A percentile compares a stretch with the other conserved stretches of the same genome.
These are phyloP conservation scores for Hylaeus volcanicus DNA, from an alignment of 1,140 invertebrate genomes.

Conservation along the genomic window DNA sequence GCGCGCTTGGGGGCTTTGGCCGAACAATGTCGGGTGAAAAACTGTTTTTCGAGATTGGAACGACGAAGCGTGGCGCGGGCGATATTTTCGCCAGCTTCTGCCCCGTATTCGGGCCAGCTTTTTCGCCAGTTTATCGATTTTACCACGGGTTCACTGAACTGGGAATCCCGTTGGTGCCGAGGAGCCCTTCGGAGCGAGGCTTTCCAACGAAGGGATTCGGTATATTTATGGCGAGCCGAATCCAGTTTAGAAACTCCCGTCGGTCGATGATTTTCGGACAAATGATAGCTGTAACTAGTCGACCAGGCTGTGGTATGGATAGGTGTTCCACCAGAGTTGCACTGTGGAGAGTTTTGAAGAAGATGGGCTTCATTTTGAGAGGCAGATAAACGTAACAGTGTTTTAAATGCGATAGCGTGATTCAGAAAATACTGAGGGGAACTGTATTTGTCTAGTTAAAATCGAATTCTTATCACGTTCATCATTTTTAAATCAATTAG, in stretches of 20 bases:
- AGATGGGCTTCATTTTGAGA: background rate
- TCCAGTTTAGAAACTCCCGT: background rate
- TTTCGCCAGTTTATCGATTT: constrained; percentile 10
- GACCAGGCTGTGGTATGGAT: no score
- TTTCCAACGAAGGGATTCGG: background rate
- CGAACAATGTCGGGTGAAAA: constrained; percentile 7
- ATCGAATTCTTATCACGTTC: no score
- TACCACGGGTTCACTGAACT: background rate
- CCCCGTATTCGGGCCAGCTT: background rate
- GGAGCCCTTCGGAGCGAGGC: background rate
- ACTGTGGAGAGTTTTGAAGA: no score
- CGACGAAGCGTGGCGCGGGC: background rate
- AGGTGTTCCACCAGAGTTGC: no score
- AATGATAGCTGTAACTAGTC: no score
- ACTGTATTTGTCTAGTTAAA: no score
- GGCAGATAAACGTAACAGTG: no score
- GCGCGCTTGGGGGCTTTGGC: background rate
- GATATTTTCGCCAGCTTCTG: background rate
- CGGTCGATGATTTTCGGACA: no score
- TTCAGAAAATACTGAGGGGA: no score
- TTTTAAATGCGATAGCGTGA: no score
- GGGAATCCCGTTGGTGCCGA: background rate
- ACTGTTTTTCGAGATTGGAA: background rate
- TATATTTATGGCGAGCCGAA: background rate
- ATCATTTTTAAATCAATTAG: no score